Evolutionary conservation across 2,888 invertebrate genomes (phyloP), one percentile per base, ranked within the genome.

Genomic region (Heliconius charithonia): DNA sequence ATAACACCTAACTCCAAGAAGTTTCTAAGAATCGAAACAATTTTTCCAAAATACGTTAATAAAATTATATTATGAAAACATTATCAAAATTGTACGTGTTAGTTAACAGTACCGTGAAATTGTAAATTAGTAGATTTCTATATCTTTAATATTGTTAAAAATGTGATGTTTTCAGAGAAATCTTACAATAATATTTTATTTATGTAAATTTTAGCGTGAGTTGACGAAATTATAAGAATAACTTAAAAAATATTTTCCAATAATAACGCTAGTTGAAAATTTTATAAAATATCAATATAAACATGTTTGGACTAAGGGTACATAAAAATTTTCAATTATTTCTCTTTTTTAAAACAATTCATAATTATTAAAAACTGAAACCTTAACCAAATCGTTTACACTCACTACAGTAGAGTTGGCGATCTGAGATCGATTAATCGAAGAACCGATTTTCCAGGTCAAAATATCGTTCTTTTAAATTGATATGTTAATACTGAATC

Each of bases 231-330:
- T 67, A 10, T n/a, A 67, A 37, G n/a, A 4, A n/a, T 67, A 37
- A 67, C 10, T n/a, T 67, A 67, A 67, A 32, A 66, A 37, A 0
- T 67, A 37, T 67, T n/a, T n/a, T 37, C 37, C 67, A 37, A 67
- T 66, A 66, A 66, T 66, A 67, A 37, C n/a, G 41, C 67, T 69
- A 69, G 67, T 41, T 41, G 16, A 69, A 72, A 13, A 9, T 72
- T 59, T 56, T 51, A 56, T 29, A 22, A 56, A 59, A n/a, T 72
- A 72, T 72, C 56, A 12, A 59, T 71, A 12, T 32, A 13, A 32
- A 22, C 22, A 29, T 56, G 22, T 56, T 56, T 32, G 56, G 13
- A 72, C 32, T 56, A 71, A 29, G 51, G 51, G 51, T 72, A 72
- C 22, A 59, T 56, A 13, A 59, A 56, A 56, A 32, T 32, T 59